Evolutionary conservation across 2,888 invertebrate species (phyloP).

Genomic region (Rhogogaster chlorosoma): DNA sequence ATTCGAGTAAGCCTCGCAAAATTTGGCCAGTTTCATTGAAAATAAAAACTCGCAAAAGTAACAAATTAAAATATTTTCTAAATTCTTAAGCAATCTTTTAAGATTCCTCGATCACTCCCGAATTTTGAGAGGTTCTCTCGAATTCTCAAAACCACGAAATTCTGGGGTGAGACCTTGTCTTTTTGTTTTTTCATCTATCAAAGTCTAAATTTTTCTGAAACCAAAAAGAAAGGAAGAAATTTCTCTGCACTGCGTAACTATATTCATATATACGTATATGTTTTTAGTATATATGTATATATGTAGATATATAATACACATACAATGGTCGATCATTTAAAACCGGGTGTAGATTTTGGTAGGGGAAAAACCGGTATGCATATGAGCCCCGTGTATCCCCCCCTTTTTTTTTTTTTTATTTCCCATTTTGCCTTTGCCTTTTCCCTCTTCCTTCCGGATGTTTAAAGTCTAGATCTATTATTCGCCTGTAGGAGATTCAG

Average conservation of each 20-base stretch:
- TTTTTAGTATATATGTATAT: neutral
- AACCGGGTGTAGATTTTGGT: neutral
- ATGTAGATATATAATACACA: no score
- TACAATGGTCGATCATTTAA: neutral
- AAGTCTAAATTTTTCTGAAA: neutral
- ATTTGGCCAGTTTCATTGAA: no score
- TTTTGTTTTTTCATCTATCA: neutral
- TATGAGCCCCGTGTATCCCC: constrained; percentile 5
- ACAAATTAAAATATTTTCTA: no score
- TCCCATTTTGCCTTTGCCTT: neutral
- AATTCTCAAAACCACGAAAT: no score
- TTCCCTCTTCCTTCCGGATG: constrained; percentile 38
- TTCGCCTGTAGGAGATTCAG: neutral
- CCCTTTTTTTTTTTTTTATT: neutral
- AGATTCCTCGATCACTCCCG: no score
- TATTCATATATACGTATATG: neutral
- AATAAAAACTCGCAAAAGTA: no score
- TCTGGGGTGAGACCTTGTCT: no score
- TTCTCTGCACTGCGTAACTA: neutral
- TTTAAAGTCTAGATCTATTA: constrained; percentile 34
- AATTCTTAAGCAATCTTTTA: no score
- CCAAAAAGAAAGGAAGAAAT: neutral
- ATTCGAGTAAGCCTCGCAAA: no score
- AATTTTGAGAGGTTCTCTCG: no score
- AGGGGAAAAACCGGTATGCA: constrained; percentile 33